A percentile compares a stretch with the other conserved stretches of the same genome.
Evolutionary conservation across 2,113 vertebrate genomes (phyloP).

Genomic region (Monopterus albus): DNA sequence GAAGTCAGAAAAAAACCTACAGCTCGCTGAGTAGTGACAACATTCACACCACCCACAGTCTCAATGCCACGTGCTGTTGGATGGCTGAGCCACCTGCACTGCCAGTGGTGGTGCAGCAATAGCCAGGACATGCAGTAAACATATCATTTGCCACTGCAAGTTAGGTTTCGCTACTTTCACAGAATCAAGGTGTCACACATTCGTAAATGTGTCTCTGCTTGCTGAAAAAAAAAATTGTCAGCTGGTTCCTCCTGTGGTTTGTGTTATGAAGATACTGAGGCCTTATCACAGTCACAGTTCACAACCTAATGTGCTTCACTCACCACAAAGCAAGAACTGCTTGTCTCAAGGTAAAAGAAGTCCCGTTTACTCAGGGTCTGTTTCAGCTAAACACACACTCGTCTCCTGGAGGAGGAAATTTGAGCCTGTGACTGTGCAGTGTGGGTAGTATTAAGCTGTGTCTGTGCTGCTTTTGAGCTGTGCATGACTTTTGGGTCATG

Average conservation of each 20-base stretch:
- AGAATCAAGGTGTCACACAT: conserved; percentile 6
- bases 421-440: conserved; percentile 17
- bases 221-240: conserved; percentile 8
- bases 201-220: conserved; percentile 9
- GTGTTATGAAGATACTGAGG: conserved; percentile 16
- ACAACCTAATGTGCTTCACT: neutral
- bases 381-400: conserved; percentile 2
- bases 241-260: conserved; percentile 20
- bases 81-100: conserved; percentile 35
- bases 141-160: conserved; percentile 18
- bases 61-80: conserved; percentile 14
- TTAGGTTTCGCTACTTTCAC: conserved; percentile 27
- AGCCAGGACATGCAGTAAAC: conserved; percentile 16
- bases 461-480: conserved; percentile 35
- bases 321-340: neutral
- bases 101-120: conserved; percentile 33
- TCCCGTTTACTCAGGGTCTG: neutral
- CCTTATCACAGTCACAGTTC: neutral
- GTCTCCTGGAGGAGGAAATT: conserved; percentile 16
- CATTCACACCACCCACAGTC: conserved; percentile 43
- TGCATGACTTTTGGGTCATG: conserved; percentile 25
- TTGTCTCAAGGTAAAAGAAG: neutral
- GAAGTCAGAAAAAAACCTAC: conserved; percentile 8
- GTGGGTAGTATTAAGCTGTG: conserved; percentile 32
- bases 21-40: conserved; percentile 35